Evolutionary conservation across 2,113 vertebrate genomes (phyloP), one percentile per base, ranked within the genome.

Genomic region (Tachysurus vachellii): DNA sequence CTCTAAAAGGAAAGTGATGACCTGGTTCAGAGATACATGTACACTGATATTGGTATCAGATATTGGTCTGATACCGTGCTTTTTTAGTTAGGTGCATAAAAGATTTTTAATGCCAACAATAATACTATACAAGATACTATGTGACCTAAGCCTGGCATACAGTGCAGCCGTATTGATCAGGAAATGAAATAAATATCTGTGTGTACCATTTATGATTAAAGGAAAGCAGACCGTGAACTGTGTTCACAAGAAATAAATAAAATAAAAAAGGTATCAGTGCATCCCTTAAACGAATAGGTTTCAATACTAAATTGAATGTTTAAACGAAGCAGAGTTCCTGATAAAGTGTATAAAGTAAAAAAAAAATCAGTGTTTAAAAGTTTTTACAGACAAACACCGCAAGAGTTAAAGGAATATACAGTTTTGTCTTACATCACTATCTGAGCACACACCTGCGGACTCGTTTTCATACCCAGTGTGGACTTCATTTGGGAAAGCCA

Each of bases 401-500:
- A 73, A 61, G 6, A 31, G 57, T 77, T 80, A 11, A n/a, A 80
- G 42, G 9, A 79, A 36, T 50, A 17, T 10, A 50, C 21, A 31
- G 42, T 28, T 61, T 17, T 75, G 23, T 59, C 56, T 73, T 61
- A 42, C 56, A 50, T 2, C 47, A 59, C 44, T 19, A 31, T 53
- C 56, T 59, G n/a, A 73, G 3, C 26, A 36, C 77, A 79, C 79
- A 59, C 82, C 73, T 87, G 54, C 47, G 2, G 36, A 56, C 62
- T 50, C 26, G 42, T 73, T 62, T 57, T 80, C 31, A 82, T 79
- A 64, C 64, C 17, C 79, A 47, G 56, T 42, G 56, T 42, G 4
- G 59, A 57, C 31, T 77, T 86, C n/a, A 83, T 89, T 82, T 80
- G 28, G 28, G 21, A 53, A 80, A 56, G 66, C 28, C 81, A 80